These are phyloP conservation scores for Anaspis maculata DNA, from an alignment of 2,888 invertebrate species.

Conservation along the genomic window DNA sequence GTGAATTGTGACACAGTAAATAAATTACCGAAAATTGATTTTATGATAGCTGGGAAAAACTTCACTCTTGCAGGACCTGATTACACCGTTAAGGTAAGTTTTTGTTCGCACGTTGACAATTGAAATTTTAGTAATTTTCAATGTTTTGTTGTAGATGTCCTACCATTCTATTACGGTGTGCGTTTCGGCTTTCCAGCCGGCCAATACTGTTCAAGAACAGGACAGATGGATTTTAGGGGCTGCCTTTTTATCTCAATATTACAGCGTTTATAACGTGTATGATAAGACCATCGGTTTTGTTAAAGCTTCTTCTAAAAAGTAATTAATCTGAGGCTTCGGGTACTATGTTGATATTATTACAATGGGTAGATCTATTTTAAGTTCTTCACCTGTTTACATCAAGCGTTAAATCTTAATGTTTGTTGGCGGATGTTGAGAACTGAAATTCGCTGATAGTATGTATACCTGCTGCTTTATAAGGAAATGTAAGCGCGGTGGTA, in stretches of 20 bases:
- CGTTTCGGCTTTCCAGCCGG: slow-evolving; percentile 41
- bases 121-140: slow-evolving; percentile 5
- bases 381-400: too few species aligned
- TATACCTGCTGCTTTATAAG: too few species aligned
- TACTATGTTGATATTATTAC: too few species aligned
- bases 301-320: slow-evolving; percentile 34
- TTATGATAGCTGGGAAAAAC: slow-evolving; percentile 48
- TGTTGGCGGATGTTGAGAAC: too few species aligned
- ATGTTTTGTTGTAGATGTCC: slow-evolving; percentile 34
- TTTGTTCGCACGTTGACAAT: not conserved
- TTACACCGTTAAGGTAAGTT: slow-evolving; percentile 47
- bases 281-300: slow-evolving; percentile 40
- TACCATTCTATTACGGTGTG: slow-evolving; percentile 35
- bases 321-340: too few species aligned
- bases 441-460: too few species aligned
- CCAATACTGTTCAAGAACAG: slow-evolving; percentile 18
- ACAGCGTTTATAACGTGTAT: slow-evolving; percentile 42
- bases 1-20: slow-evolving; percentile 54
- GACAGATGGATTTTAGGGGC: slow-evolving; percentile 43
- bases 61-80: slow-evolving; percentile 55
- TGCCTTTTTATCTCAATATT: slow-evolving; percentile 44
- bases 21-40: slow-evolving; percentile 51
- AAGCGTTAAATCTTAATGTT: too few species aligned
- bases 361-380: too few species aligned
- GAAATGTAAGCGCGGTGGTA: too few species aligned